These are phyloP conservation scores for Agonum fuliginosum DNA, from an alignment of 2,888 invertebrate genomes.

Conservation along the genomic window DNA sequence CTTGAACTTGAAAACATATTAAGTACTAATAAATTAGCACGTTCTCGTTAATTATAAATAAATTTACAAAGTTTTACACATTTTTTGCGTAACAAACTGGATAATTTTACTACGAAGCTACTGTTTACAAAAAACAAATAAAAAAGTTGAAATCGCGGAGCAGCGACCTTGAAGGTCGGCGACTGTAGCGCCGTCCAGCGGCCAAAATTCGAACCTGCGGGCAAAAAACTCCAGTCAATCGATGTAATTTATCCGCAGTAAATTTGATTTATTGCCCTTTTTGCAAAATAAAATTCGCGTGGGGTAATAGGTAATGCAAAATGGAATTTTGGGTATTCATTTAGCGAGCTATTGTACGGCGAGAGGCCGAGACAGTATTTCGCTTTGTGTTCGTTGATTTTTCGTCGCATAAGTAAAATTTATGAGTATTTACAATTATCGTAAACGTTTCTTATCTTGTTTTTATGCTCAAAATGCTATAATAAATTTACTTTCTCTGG, in stretches of 20 bases:
- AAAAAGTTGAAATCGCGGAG: constrained; percentile 3
- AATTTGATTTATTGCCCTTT: constrained; percentile 57
- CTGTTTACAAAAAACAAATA: constrained; percentile 16
- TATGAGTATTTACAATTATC: constrained; percentile 54
- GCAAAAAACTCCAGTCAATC: constrained; percentile 30
- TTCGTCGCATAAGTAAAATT: constrained; percentile 49
- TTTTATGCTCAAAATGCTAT: constrained; percentile 36
- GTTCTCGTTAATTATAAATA: background rate
- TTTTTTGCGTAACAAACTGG: background rate
- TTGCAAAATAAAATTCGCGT: constrained; percentile 41
- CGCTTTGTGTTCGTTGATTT: constrained; percentile 30
- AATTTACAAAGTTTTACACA: background rate
- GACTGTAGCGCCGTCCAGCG: constrained; percentile 16
- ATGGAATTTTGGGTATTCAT: constrained; percentile 50
- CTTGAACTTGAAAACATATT: constrained; percentile 23
- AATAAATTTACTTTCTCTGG: constrained; percentile 53
- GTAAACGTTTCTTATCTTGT: constrained; percentile 28
- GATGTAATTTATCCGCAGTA: constrained; percentile 50
- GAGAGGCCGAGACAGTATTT: constrained; percentile 10
- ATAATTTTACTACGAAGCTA: constrained; percentile 7
- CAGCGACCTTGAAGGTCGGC: constrained; percentile 52
- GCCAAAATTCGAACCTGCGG: background rate
- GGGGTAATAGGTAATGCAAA: constrained; percentile 25
- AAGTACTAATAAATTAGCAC: constrained; percentile 20
- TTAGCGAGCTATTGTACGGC: constrained; percentile 41